Evolutionary conservation across 2,888 invertebrate genomes (phyloP), one percentile per base, ranked within the genome.

Genomic region (Flexamia atlantica): DNA sequence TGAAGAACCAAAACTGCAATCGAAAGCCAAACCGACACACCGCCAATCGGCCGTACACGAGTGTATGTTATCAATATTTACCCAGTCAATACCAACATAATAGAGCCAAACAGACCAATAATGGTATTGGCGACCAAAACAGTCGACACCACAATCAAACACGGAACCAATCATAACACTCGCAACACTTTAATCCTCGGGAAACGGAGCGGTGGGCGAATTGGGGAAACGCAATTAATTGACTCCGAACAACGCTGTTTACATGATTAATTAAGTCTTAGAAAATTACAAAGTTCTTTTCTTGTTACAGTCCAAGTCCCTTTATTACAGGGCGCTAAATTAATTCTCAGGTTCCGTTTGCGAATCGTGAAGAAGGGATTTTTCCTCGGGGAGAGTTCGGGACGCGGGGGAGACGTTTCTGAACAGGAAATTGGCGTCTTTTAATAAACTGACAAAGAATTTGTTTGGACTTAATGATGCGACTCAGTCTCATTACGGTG

Each of bases 231-330:
- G 30, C 50, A 57, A 57, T 32, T 79, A 79, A 79, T 79, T 36
- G 50, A 30, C 42, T 28, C 32, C 57, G 28, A 32, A 57, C n/a
- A 28, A 79, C 53, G 30, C 79, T 84, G 84, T 84, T 84, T 82
- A 82, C 82, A 79, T 84, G 84, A 82, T 82, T 82, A 84, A 84
- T 84, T 84, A 84, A 70, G 79, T 76, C 84, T 79, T 79, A 68
- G 81, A 79, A 84, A 84, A 84, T 84, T 82, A 84, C 84, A 84
- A 84, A 84, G 84, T 82, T 70, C 81, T 57, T 50, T 70, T 57
- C 82, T 82, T 36, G 12, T 68, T 42, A 46, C 14, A 74, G 74
- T 74, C 42, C 7, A 23, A 30, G 28, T 50, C 28, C 32, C 25
- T 76, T 79, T 57, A 57, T 79, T 79, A 79, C 57, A 79, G 36